These are phyloP conservation scores for Epinephelus coioides DNA, from an alignment of 2,797 vertebrate species.

Conservation along the genomic window DNA sequence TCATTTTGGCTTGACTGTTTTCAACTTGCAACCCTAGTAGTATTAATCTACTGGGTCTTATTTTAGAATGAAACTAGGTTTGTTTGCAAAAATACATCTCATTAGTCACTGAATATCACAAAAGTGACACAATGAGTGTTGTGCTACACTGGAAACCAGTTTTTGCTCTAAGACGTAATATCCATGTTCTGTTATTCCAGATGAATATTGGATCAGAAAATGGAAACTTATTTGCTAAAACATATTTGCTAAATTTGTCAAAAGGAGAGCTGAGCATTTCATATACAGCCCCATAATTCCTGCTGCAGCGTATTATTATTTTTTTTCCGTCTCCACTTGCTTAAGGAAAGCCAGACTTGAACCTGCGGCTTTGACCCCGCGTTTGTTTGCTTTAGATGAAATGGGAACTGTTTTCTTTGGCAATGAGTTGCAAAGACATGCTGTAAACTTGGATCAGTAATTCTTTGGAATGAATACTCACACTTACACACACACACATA, in stretches of 20 bases:
- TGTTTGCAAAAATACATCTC: not conserved
- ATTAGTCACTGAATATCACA: not conserved
- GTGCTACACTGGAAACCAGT: not conserved
- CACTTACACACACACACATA: not conserved
- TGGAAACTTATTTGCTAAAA: not conserved
- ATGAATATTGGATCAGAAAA: not conserved
- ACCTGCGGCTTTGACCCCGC: constrained; percentile 25
- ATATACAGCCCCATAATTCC: not conserved
- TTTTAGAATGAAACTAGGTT: not conserved
- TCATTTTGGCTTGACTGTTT: too few species aligned
- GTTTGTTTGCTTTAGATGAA: constrained; percentile 47
- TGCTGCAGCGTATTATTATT: not conserved
- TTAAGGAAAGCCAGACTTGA: constrained; percentile 43
- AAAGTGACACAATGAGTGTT: not conserved
- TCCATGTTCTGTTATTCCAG: not conserved
- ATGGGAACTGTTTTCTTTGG: constrained; percentile 46
- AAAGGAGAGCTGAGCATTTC: not conserved
- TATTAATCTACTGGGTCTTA: too few species aligned
- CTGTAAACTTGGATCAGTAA: constrained; percentile 26
- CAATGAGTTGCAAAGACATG: constrained; percentile 18
- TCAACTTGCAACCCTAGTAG: not conserved
- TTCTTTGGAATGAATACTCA: constrained; percentile 9
- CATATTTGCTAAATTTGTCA: not conserved
- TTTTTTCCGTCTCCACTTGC: constrained; percentile 5
- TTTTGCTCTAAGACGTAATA: not conserved